phyloP scores from a whole-genome alignment of 2,888 invertebrate species.

The Priocnemis perturbator region DNA sequence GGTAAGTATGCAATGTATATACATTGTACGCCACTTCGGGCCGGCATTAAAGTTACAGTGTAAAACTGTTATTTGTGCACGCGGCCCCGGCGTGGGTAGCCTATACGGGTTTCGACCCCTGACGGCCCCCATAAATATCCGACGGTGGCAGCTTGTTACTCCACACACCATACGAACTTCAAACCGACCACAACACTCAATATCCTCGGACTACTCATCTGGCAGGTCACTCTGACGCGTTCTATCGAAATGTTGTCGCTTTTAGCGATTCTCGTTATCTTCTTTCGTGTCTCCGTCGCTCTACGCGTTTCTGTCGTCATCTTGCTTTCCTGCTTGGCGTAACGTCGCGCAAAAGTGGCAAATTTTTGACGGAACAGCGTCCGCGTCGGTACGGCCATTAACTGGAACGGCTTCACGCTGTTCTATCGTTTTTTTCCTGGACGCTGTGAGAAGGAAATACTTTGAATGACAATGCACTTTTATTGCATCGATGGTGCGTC shows the following conservation, averaged over 20 bases:
- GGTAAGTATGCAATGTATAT: constrained; percentile 4
- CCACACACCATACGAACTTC: constrained; percentile 65
- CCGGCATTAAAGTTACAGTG: constrained; percentile 58
- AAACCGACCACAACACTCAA: constrained; percentile 69
- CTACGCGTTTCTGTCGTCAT: too few species aligned
- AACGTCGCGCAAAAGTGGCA: too few species aligned
- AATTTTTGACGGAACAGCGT: too few species aligned
- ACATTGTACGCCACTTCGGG: constrained; percentile 1
- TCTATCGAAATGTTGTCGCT: constrained; percentile 16
- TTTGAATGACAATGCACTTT: too few species aligned
- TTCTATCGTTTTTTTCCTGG: too few species aligned
- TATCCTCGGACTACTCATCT: constrained; percentile 55
- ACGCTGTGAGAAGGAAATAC: too few species aligned
- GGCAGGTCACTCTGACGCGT: constrained; percentile 12
- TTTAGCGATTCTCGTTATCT: not conserved
- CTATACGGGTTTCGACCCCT: constrained; percentile 63
- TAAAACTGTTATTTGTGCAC: constrained; percentile 62
- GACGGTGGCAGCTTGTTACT: constrained; percentile 73
- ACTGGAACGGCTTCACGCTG: too few species aligned
- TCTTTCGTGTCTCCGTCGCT: too few species aligned
- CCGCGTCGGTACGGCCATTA: too few species aligned
- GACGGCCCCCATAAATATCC: constrained; percentile 72
- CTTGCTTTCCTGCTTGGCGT: too few species aligned
- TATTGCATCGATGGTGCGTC: too few species aligned
- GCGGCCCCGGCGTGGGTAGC: constrained; percentile 26